These are phyloP conservation scores for Drosophila kikkawai DNA, from an alignment of 1,140 invertebrate species.

Conservation along the genomic window DNA sequence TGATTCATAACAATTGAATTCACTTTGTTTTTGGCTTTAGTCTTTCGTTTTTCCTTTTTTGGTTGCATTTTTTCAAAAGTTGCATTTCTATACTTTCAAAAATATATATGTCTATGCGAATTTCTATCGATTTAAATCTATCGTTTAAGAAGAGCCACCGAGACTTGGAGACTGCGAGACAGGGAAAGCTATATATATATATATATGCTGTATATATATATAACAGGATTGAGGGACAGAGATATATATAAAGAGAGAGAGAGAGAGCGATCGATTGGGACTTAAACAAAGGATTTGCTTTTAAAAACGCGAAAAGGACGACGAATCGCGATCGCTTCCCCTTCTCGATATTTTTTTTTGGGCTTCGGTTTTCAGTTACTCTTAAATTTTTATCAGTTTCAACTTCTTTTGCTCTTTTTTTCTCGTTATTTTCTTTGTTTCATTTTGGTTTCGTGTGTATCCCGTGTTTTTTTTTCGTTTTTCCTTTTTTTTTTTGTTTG, in stretches of 20 bases:
- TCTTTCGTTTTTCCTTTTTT: conserved; percentile 45
- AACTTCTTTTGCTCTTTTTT: conserved; percentile 70
- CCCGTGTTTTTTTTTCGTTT: conserved; percentile 19
- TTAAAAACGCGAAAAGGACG: conserved; percentile 27
- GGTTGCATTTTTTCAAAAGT: conserved; percentile 71
- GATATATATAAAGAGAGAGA: conserved; percentile 22
- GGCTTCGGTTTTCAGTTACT: conserved; percentile 54
- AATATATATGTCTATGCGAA: conserved; percentile 67
- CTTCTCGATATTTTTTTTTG: conserved; percentile 18
- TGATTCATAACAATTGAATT: conserved; percentile 38
- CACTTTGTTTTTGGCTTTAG: conserved; percentile 54
- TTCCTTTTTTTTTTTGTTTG: conserved; percentile 24
- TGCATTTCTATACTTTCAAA: conserved; percentile 78
- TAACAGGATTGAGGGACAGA: conserved; percentile 20
- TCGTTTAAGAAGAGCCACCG: conserved; percentile 37
- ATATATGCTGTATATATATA: conserved; percentile 1
- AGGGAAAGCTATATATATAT: background rate
- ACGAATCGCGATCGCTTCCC: conserved; percentile 28
- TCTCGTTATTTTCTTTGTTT: conserved; percentile 48
- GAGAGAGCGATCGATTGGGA: conserved; percentile 46
- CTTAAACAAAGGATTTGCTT: conserved; percentile 26
- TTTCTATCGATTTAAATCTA: conserved; percentile 59
- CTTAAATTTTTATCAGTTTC: conserved; percentile 79
- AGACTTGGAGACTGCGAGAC: conserved; percentile 22
- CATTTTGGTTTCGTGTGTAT: conserved; percentile 39